Conservation (phyloP, 2,113 vertebrate genomes). For the Mustelus asterias region DNA sequence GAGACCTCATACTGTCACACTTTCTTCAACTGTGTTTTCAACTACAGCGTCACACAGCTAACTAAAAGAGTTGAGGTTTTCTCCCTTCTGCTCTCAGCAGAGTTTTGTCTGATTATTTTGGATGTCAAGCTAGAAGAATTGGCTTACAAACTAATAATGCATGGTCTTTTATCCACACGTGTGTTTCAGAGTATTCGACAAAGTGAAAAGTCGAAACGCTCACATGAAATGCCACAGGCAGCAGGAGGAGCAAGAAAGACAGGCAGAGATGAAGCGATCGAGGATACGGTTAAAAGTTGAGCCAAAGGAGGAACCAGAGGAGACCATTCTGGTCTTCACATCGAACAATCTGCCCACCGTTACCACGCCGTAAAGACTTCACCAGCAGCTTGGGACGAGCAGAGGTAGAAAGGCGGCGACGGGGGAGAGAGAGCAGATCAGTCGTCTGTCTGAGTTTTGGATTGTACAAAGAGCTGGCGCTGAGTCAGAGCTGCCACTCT, state of each 20-base stretch:
- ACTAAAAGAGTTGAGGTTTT: neutral
- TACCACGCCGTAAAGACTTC: neutral
- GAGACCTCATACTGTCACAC: neutral
- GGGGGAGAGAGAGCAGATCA: neutral
- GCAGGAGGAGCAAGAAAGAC: slow-evolving; percentile 48
- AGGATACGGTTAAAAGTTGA: slow-evolving; percentile 43
- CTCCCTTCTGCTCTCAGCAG: neutral
- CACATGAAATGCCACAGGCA: slow-evolving; percentile 60
- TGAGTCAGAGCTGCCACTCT: neutral
- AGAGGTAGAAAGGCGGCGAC: neutral
- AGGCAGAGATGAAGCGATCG: slow-evolving; percentile 43
- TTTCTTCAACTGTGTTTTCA: neutral
- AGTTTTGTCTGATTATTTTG: neutral
- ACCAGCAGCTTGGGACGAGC: neutral
- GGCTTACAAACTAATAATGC: neutral
- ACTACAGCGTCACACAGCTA: neutral
- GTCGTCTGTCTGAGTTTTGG: neutral
- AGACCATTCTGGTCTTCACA: neutral
- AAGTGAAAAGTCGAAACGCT: slow-evolving; percentile 58
- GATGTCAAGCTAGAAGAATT: neutral
- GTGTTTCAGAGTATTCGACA: slow-evolving; percentile 55
- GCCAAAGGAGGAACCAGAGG: slow-evolving; percentile 45
- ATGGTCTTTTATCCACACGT: no score
- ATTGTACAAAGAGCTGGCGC: neutral
- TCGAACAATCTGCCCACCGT: neutral